These are phyloP conservation scores for Hoplodrina ambigua DNA, from an alignment of 2,888 invertebrate species.

Conservation along the genomic window DNA sequence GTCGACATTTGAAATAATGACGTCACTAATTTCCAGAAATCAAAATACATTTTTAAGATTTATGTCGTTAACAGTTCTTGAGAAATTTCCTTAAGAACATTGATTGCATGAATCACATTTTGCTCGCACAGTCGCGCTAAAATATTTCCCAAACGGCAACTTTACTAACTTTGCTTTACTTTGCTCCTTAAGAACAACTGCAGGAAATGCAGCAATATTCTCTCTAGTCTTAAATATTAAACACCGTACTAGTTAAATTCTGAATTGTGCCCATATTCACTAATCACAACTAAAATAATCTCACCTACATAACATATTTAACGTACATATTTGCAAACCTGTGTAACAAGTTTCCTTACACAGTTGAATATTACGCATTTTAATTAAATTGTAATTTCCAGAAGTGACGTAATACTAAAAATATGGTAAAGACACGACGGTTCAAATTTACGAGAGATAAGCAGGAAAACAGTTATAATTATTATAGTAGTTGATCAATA, in stretches of 20 bases:
- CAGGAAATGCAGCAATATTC: not conserved
- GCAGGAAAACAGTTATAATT: slow-evolving; percentile 40
- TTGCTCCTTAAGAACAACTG: not conserved
- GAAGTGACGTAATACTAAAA: slow-evolving; percentile 37
- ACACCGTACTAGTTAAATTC: not conserved
- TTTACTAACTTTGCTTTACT: too few relatives aligned
- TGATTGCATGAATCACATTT: not conserved
- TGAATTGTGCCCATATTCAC: not conserved
- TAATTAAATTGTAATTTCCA: slow-evolving; percentile 37
- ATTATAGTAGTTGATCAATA: slow-evolving; percentile 14
- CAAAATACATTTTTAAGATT: not conserved
- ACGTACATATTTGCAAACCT: slow-evolving; percentile 26
- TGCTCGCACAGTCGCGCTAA: not conserved
- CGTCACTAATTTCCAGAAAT: not conserved
- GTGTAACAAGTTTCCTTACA: slow-evolving; percentile 33
- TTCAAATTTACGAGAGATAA: slow-evolving; percentile 20
- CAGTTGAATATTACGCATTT: slow-evolving; percentile 46
- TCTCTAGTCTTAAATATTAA: not conserved
- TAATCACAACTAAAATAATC: not conserved
- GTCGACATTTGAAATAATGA: not conserved
- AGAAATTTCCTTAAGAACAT: not conserved
- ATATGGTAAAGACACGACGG: slow-evolving; percentile 13
- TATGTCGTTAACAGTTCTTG: not conserved
- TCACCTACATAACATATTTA: slow-evolving; percentile 19
- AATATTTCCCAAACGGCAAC: not conserved